Evolutionary conservation across 2,113 vertebrate genomes (phyloP).

Genomic region (Mormoops blainvillei): DNA sequence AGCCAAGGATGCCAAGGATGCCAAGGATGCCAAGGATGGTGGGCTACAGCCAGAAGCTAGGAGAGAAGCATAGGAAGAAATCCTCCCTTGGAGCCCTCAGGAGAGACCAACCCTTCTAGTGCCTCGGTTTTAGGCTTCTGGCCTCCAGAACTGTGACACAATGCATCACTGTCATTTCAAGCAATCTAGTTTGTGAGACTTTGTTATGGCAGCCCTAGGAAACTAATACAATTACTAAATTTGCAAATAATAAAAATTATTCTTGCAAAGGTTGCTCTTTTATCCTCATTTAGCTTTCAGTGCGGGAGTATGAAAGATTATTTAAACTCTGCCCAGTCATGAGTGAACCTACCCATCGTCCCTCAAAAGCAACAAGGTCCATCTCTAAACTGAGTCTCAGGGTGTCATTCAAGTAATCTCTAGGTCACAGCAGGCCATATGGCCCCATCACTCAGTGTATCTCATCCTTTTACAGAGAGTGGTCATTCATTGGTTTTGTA

Average conservation of each 20-base stretch:
- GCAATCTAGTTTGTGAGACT: neutral
- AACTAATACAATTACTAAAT: neutral
- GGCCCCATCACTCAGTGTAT: neutral
- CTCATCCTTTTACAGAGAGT: constrained; percentile 16
- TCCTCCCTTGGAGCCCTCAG: neutral
- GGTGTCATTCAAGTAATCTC: neutral
- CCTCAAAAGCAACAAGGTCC: neutral
- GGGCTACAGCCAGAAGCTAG: neutral
- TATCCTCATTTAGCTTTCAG: neutral
- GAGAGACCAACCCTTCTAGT: neutral
- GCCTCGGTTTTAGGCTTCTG: neutral
- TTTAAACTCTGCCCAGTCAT: neutral
- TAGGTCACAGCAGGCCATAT: neutral
- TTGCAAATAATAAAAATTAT: neutral
- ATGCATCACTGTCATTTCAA: neutral
- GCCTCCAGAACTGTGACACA: neutral
- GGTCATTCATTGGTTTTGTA: neutral
- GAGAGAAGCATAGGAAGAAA: neutral
- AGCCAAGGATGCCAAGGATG: neutral
- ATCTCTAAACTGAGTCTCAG: neutral
- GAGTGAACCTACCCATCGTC: neutral
- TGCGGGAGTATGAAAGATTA: neutral
- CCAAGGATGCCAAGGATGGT: neutral
- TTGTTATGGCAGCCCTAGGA: neutral
- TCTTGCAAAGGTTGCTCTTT: neutral